Conservation (phyloP, 2,113 vertebrate species). For the Micronycteris hirsuta region DNA sequence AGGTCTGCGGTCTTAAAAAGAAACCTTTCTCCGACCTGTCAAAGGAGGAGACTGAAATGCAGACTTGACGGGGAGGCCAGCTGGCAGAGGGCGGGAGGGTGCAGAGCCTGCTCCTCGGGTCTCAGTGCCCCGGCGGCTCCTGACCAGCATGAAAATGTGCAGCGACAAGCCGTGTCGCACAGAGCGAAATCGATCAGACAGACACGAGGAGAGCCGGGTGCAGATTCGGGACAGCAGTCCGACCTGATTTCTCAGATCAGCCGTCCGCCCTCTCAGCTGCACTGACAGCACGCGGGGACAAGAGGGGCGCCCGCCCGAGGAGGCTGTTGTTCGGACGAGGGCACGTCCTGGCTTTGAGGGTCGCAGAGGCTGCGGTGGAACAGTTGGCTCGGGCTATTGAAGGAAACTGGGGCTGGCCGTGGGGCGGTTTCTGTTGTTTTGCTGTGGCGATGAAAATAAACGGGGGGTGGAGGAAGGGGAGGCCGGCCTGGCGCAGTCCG, state of each 20-base stretch:
- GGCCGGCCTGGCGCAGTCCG: background rate
- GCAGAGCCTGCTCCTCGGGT: constrained; percentile 73
- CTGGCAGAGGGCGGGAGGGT: constrained; percentile 39
- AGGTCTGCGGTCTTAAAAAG: background rate
- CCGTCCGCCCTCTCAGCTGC: constrained; percentile 88
- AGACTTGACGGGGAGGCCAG: constrained; percentile 16
- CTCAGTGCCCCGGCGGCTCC: constrained; percentile 86
- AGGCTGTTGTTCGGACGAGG: constrained; percentile 47
- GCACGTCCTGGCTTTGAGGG: too few relatives aligned
- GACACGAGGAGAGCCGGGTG: constrained; percentile 93
- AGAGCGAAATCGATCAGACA: constrained; percentile 99
- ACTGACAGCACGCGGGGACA: constrained; percentile 91
- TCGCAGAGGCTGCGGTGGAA: background rate
- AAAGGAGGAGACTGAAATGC: background rate
- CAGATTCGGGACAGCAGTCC: constrained; percentile 98
- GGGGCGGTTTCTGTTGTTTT: background rate
- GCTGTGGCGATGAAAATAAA: background rate
- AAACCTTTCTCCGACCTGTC: background rate
- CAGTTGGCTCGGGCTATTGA: background rate
- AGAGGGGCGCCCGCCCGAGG: constrained; percentile 79
- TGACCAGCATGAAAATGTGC: constrained; percentile 93
- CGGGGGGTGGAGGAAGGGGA: background rate
- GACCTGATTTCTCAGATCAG: constrained; percentile 98
- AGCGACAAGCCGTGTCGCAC: constrained; percentile 96
- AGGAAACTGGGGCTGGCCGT: background rate